Evolutionary conservation across 1,140 invertebrate species (phyloP), one percentile per base, ranked within the genome.

Genomic region (Charaxes varanes): DNA sequence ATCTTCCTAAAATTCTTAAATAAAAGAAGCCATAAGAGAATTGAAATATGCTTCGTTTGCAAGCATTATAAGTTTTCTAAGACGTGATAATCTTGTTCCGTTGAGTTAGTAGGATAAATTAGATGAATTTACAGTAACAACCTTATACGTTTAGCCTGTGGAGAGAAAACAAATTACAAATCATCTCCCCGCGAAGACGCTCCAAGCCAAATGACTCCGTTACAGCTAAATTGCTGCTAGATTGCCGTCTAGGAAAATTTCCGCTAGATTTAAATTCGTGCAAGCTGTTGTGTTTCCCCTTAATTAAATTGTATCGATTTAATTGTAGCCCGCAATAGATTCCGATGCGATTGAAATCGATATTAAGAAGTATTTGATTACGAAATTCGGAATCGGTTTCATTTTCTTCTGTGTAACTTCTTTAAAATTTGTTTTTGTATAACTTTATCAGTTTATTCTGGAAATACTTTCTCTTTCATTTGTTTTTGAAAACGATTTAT

Each of bases 101-200:
- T 23, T 21, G 4, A 27, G 19, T 23, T 11, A 5, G 16, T 11
- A 16, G 7, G 17, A 32, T 19, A 21, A 23, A 43, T 31, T 23
- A 19, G 18, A 19, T 5, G 6, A 27, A 47, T 36, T 38, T 28
- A 31, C 46, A 64, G 41, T 41, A 43, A 38, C 57, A 6, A 2
- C 42, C 7, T 28, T 60, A 3, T 57, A 0, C 31, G 7, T 11
- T 1, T 15, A 7, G 16, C 12, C 6, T 45, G 42, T 52, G 47
- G 45, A 43, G 58, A 80, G 76, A 80, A 80, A 80, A 80, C 73
- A 80, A 77, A 79, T 81, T 81, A 74, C 71, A 72, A 78, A 78
- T 81, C 77, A 81, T 78, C 73, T 81, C 65, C 28, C 58, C 59
- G 53, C 57, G 57, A 73, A 68, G 71, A 72, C 59, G 49, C 62